These are phyloP conservation scores for Sphaeridia pumilis DNA, from an alignment of 2,888 invertebrate species.

Conservation along the genomic window DNA sequence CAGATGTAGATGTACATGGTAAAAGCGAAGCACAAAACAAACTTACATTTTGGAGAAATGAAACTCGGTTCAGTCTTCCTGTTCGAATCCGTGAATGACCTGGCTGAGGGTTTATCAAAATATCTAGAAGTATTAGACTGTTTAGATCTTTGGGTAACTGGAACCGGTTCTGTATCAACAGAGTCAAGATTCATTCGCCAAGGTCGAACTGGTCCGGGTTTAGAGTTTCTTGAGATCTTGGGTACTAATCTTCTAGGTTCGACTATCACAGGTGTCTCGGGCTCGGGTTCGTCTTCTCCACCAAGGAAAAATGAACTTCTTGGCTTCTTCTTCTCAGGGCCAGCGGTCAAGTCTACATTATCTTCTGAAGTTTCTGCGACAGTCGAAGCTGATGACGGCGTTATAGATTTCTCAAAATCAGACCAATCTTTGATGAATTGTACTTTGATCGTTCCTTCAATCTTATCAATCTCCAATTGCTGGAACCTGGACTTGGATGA, in stretches of 20 bases:
- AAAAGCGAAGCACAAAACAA: no score
- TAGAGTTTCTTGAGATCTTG: no score
- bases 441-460: conserved; percentile 28
- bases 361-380: not conserved
- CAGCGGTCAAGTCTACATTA: not conserved
- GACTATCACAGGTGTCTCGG: not conserved
- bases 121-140: no score
- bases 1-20: no score
- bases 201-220: not conserved
- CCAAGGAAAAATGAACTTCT: conserved; percentile 35
- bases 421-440: conserved; percentile 27
- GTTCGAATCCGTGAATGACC: not conserved
- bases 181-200: not conserved
- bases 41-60: conserved; percentile 3
- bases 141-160: not conserved
- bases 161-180: not conserved
- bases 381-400: not conserved
- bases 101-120: not conserved
- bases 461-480: conserved; percentile 17
- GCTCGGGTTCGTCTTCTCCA: conserved; percentile 23
- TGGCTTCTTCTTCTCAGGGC: conserved; percentile 14
- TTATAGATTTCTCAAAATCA: conserved; percentile 20
- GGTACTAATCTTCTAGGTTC: not conserved
- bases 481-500: no score
- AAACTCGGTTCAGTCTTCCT: not conserved